Base-by-base conservation (phyloP, 2,113 vertebrate species). In the Vulpes lagopus region DNA sequence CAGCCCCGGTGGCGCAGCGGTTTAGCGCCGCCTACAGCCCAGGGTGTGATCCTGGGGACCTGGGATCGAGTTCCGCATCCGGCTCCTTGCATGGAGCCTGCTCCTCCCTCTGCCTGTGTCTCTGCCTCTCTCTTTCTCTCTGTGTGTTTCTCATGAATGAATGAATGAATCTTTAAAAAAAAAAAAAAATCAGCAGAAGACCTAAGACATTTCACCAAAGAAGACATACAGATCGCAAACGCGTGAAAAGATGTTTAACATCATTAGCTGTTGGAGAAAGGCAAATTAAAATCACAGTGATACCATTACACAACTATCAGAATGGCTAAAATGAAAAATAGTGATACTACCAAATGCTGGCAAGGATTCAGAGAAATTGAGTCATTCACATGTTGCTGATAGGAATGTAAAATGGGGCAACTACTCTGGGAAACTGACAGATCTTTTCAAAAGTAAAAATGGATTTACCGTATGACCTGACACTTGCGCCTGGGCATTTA, bases 271-370 rank as follows among this genome's bases (percentile, higher is more conserved):
- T 55, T 94, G 60, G 55, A 38, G 43, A 89, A 43, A 65, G 57
- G 20, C 27, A 83, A 76, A 76, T 64, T 73, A 64, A 83, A 74
- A 55, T 23, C 65, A 83, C 14, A 71, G 43, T 2, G 57, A 57
- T 65, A 74, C 19, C 35, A 25, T 16, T 74, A 11, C 10, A 57
- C 25, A 64, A 19, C 32, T 64, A 20, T 64, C 35, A 43, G 65
- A 59, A 90, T 90, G 20, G 59, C 60, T 76, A 76, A 80, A 67
- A 35, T 89, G n/a, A 89, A 49, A 95, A 84, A 67, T 64, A 65
- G 32, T 25, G 67, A 60, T 74, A 35, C 62, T 20, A 60, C 11
- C 17, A 81, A 81, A 69, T 51, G 30, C 62, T 87, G 83, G 2
- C 64, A 92, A 92, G 91, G 20, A 27, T 14, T 11, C 23, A 11